These are phyloP conservation scores for Passerina amoena DNA, from an alignment of 2,113 vertebrate species.

Conservation along the genomic window DNA sequence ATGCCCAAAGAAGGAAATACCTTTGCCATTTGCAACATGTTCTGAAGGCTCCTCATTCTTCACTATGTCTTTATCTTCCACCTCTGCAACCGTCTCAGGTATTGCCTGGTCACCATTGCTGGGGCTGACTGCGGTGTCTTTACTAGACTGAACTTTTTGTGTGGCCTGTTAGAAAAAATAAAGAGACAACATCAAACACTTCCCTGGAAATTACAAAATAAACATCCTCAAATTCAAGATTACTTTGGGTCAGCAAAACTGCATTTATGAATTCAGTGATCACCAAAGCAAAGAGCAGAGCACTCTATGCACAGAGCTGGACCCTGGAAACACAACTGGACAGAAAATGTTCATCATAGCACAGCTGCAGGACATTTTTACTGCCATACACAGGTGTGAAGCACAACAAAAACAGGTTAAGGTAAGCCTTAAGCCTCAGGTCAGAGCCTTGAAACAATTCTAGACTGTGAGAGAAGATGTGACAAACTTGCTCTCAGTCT, in stretches of 20 bases:
- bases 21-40: constrained; percentile 66
- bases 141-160: constrained; percentile 57
- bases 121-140: constrained; percentile 46
- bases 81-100: constrained; percentile 32
- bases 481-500: neutral
- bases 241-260: neutral
- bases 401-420: neutral
- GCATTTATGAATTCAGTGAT: neutral
- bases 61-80: constrained; percentile 9
- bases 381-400: accelerated
- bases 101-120: neutral
- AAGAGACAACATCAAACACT: neutral
- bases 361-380: neutral
- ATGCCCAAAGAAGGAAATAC: constrained; percentile 28
- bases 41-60: constrained; percentile 75
- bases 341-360: neutral
- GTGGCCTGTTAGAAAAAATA: constrained; percentile 44
- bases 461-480: neutral
- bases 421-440: neutral
- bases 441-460: neutral
- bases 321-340: neutral
- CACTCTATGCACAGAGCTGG: neutral
- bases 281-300: neutral
- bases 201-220: neutral
- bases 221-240: neutral